Conservation (phyloP, 2,113 vertebrate genomes). For the Polypterus bichir region DNA sequence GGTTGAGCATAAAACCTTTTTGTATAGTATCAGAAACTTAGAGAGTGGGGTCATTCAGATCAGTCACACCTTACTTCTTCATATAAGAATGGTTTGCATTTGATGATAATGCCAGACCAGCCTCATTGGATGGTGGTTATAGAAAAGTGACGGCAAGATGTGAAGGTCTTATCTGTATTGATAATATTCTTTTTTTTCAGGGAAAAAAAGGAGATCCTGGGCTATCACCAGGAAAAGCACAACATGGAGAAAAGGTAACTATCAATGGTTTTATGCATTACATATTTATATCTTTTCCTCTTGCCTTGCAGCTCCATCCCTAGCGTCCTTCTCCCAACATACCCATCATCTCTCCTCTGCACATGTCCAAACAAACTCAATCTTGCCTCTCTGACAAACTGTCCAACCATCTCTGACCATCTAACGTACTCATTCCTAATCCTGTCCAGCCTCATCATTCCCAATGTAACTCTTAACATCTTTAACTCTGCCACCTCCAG, state of each 20-base stretch:
- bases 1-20: neutral
- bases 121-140: too few relatives aligned
- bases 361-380: too few relatives aligned
- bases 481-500: too few relatives aligned
- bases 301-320: too few relatives aligned
- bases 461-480: too few relatives aligned
- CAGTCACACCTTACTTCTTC: neutral
- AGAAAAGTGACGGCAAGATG: neutral
- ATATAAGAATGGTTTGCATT: neutral
- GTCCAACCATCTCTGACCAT: too few relatives aligned
- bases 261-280: neutral
- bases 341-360: too few relatives aligned
- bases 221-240: slow-evolving; percentile 76
- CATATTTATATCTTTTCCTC: too few relatives aligned
- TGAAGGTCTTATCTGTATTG: slow-evolving; percentile 7
- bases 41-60: neutral
- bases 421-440: too few relatives aligned
- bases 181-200: slow-evolving; percentile 42
- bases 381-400: too few relatives aligned
- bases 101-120: neutral
- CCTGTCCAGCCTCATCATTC: too few relatives aligned
- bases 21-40: neutral
- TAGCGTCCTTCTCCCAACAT: too few relatives aligned
- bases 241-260: slow-evolving; percentile 77
- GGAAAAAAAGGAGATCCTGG: slow-evolving; percentile 90